Evolutionary conservation across 2,113 vertebrate species (phyloP).

Genomic region (Cromileptes altivelis): DNA sequence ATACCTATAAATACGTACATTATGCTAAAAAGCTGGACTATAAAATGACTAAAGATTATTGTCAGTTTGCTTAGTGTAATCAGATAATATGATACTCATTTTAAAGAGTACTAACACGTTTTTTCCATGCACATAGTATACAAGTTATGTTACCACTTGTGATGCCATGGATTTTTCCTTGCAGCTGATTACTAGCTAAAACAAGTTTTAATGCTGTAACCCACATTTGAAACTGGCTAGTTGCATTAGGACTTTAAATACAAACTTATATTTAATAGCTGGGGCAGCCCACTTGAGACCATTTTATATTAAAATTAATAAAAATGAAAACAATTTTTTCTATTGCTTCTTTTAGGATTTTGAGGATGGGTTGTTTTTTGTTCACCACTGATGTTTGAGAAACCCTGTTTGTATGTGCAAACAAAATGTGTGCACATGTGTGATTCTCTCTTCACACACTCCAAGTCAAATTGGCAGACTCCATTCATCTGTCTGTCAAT

Average conservation of each 20-base stretch:
- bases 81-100: too few species aligned
- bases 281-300: too few species aligned
- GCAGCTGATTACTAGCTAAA: neutral
- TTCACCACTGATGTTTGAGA: neutral
- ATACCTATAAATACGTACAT: too few species aligned
- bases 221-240: neutral
- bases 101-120: too few species aligned
- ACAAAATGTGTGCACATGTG: neutral
- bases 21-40: too few species aligned
- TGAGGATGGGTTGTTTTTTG: neutral
- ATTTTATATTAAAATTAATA: neutral
- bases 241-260: too few species aligned
- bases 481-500: conserved; percentile 63
- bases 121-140: too few species aligned
- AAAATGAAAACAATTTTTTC: neutral
- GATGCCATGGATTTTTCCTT: too few species aligned
- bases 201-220: neutral
- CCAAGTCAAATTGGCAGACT: conserved; percentile 6
- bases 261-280: neutral
- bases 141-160: too few species aligned
- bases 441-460: conserved; percentile 20
- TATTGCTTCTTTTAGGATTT: neutral
- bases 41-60: too few species aligned
- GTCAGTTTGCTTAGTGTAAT: too few species aligned
- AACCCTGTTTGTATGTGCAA: neutral